Evolutionary conservation across 2,113 vertebrate species (phyloP), one percentile per base, ranked within the genome.

Genomic region (Atrichornis clamosus): DNA sequence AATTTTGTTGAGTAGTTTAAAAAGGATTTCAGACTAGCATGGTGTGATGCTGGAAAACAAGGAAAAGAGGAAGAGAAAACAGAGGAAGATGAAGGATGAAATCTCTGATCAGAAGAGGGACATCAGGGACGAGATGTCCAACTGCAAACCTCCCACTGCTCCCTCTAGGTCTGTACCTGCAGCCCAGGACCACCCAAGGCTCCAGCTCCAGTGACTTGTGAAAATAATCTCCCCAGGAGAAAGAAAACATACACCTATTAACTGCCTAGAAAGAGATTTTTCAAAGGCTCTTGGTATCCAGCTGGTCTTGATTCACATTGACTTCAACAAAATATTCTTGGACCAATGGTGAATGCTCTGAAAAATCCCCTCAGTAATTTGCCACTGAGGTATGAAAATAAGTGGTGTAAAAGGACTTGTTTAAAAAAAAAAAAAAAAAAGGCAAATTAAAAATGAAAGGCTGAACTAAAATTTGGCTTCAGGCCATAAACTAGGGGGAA

Each of bases 381-480:
- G 68, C 59, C 44, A 90, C 12, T 90, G 92, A 94, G 93, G 53
- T 94, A 93, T 52, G 93, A 90, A 97, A 97, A 95, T 84, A 91
- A 94, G 68, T 73, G 75, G 32, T 33, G 58, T 37, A 84, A 95
- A 93, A 90, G 15, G 13, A 68, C 58, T 79, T 46, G 22, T n/a
- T 67, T n/a, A 24, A 39, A 20, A 37, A 60, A 78, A 47, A 70
- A 87, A 82, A 20, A 24, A 79, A 53, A 41, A 6, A 37, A 0
- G n/a, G 68, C 72, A 95, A 96, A 94, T 90, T 94, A 96, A 93
- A 95, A 96, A 90, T 55, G 69, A 94, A 92, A 94, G 83, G 90
- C 68, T 96, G 95, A 93, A 88, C 87, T 70, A 75, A 91, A 96
- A 95, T 90, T 82, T 95, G 96, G 92, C 86, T 96, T 91, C 13